These are phyloP conservation scores for Torymus tubicola DNA, from an alignment of 2,888 invertebrate species.

Conservation along the genomic window DNA sequence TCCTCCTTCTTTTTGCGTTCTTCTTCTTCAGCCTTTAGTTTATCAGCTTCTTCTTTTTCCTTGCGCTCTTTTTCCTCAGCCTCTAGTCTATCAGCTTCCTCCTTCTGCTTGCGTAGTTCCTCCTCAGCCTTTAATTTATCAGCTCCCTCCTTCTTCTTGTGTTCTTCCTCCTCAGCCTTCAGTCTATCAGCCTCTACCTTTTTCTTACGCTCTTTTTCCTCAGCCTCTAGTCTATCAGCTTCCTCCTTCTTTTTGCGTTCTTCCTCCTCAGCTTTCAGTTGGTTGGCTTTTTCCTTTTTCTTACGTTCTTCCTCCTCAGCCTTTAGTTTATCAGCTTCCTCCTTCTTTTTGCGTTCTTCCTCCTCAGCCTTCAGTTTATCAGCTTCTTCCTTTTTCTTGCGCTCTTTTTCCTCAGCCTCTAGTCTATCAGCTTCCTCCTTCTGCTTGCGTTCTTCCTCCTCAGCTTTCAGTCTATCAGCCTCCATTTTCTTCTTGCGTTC, in stretches of 20 bases:
- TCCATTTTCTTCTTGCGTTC: slow-evolving; percentile 58
- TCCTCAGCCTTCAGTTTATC: slow-evolving; percentile 49
- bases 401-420: slow-evolving; percentile 53
- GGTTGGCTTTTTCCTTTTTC: slow-evolving; percentile 66
- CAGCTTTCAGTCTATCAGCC: slow-evolving; percentile 58
- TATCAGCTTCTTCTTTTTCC: background rate
- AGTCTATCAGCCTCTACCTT: slow-evolving; percentile 48
- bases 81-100: slow-evolving; percentile 50
- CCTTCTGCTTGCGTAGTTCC: slow-evolving; percentile 60
- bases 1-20: slow-evolving; percentile 17
- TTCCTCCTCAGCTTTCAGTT: slow-evolving; percentile 57
- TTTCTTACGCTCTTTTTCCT: slow-evolving; percentile 49
- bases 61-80: slow-evolving; percentile 53
- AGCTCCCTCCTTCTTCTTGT: slow-evolving; percentile 53
- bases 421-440: slow-evolving; percentile 65
- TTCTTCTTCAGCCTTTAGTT: slow-evolving; percentile 31
- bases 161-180: slow-evolving; percentile 51
- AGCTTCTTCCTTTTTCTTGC: slow-evolving; percentile 47
- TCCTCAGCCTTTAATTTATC: slow-evolving; percentile 52
- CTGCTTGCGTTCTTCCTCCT: slow-evolving; percentile 69
- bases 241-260: slow-evolving; percentile 41
- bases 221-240: slow-evolving; percentile 57
- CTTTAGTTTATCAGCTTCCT: slow-evolving; percentile 51
- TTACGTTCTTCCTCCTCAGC: slow-evolving; percentile 59
- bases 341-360: slow-evolving; percentile 52